A percentile compares a stretch with the other conserved stretches of the same genome.
Evolutionary conservation across 2,888 invertebrate genomes (phyloP).

Genomic region (Tolmerus cingulatus): DNA sequence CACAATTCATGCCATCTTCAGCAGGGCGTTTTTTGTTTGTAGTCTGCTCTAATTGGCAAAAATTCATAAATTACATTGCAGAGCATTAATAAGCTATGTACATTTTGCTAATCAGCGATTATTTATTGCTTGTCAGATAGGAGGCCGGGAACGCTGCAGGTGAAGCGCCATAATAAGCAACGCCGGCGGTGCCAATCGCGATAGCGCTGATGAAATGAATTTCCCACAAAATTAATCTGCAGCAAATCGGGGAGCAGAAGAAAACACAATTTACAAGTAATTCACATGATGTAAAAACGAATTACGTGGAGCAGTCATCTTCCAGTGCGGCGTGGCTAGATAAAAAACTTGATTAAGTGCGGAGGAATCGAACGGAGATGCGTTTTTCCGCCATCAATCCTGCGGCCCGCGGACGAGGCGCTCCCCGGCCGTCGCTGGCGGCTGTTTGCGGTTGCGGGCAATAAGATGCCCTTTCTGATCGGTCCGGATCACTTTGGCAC

Average conservation of each 20-base stretch:
- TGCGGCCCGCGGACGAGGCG: not conserved
- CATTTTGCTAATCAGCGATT: constrained; percentile 6
- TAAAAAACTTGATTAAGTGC: constrained; percentile 42
- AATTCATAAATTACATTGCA: not conserved
- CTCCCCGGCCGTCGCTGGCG: not conserved
- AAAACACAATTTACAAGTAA: constrained; percentile 29
- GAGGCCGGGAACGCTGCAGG: not conserved
- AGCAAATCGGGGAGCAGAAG: constrained; percentile 1
- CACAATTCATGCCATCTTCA: not conserved
- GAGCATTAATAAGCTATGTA: not conserved
- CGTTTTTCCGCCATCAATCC: constrained; percentile 38
- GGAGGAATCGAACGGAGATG: constrained; percentile 21
- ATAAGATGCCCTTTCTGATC: constrained; percentile 5
- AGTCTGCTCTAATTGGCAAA: not conserved
- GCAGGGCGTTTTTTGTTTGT: not conserved
- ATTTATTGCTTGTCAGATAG: constrained; percentile 17
- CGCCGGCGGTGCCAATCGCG: not conserved
- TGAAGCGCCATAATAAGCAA: not conserved
- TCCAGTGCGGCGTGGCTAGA: not conserved
- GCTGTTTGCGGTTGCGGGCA: constrained; percentile 36
- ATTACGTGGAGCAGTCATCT: constrained; percentile 32
- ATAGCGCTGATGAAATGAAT: constrained; percentile 23
- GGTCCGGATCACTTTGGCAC: constrained; percentile 24
- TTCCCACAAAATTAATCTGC: constrained; percentile 38
- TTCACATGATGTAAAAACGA: constrained; percentile 39